Base-by-base conservation (phyloP, 2,888 invertebrate species). In the Eristalis intricaria region DNA sequence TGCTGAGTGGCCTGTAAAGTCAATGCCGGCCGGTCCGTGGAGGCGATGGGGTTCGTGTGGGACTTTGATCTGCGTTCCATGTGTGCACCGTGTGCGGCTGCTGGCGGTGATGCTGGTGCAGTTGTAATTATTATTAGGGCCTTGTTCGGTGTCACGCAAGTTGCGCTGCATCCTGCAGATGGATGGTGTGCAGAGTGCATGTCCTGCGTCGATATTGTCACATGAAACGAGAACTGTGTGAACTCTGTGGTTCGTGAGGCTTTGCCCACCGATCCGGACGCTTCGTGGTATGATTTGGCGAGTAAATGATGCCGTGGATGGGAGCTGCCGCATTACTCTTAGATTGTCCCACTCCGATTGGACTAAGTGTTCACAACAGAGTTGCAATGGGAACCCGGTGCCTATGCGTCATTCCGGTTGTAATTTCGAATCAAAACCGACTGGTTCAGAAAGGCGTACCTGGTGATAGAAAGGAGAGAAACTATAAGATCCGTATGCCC, bases 141-240 rank as follows among this genome's bases (percentile, higher is more conserved):
- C 86, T 78, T 79, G 82, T 82, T 86, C 61, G 78, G 78, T 86
- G 86, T 82, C 86, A 86, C 82, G 86, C 86, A 86, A 86, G 43
- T 81, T 61, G 64, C 8, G 40, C 56, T 40, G 66, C 75, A 74
- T 22, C 26, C 2, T 19, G 11, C 29, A 58, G 76, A 80, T 71
- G 75, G 43, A 81, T 73, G 60, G 61, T 10, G 68, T 70, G 56
- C 56, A 15, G 81, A 71, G 65, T 88, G 88, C 88, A 85, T 88
- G 85, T 85, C 85, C 82, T 79, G 71, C 66, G 63, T 75, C 68
- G 79, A 83, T 86, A 70, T 82, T 88, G 88, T 88, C 88, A 83
- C 88, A 88, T 74, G 61, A 65, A 74, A 75, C 69, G 77, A 66
- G 58, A 73, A 77, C 63, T 61, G 32, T 74, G 81, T 74, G 84